Base-by-base conservation (phyloP, 2,113 vertebrate genomes). In the Syngnathus typhle region DNA sequence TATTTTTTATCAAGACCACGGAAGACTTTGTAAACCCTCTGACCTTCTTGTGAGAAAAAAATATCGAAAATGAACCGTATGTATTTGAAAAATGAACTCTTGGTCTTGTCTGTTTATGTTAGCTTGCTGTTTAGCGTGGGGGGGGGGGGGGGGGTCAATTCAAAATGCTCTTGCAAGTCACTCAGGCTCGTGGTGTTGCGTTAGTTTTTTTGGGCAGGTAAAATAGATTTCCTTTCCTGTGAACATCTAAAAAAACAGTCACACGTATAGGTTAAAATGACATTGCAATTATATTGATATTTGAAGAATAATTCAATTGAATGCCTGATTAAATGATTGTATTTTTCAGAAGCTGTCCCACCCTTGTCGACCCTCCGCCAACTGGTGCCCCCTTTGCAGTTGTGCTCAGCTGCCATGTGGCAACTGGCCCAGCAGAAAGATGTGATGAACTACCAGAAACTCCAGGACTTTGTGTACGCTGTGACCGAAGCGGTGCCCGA, bases 401-500 rank as follows among this genome's bases (percentile, higher is more conserved):
- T 93, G 0, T 79, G 84, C 1, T 91, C 87, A 1, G 93, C 92
- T 0, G 89, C 92, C 1, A 70, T 89, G 81, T 95, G 92, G 93
- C 87, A 83, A 21, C 85, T 90, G 5, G 73, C 89, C 0, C 85
- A 87, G 41, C 70, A 77, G 49, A 90, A 88, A 68, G 70, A 81
- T 19, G 85, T 91, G 52, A 72, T 76, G 69, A 87, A 85, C 1
- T 94, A 92, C 10, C 88, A 89, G 7, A 89, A 78, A 27, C 83
- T 93, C 1, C 73, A 93, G 67, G 86, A 90, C 64, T 91, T 93
- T 49, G 90, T 95, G 70, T 74, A 72, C 0, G 74, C 64, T 36
- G 82, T 93, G 51, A 91, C 89, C 0, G 83, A 85, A 13, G 84
- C 85, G 0, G 75, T 90, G 0, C 93, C 94, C 0, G 90, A 89